These are phyloP conservation scores for Knipowitschia caucasica DNA, from an alignment of 2,797 vertebrate species.

Conservation along the genomic window DNA sequence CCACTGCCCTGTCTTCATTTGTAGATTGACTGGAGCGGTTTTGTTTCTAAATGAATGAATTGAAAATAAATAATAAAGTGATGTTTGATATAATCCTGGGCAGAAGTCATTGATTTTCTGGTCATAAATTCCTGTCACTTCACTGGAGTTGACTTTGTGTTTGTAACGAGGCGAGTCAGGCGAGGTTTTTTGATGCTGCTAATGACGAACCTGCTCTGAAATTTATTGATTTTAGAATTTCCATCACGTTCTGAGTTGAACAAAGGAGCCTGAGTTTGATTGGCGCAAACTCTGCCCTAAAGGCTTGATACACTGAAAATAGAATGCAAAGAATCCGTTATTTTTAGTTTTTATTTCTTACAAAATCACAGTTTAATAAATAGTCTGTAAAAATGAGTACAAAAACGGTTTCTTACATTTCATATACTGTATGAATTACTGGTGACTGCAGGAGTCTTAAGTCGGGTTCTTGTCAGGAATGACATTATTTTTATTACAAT, in stretches of 20 bases:
- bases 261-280: too few species aligned
- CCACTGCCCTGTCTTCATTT: slow-evolving; percentile 53
- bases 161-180: background rate
- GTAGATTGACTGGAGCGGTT: slow-evolving; percentile 52
- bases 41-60: slow-evolving; percentile 55
- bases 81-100: slow-evolving; percentile 54
- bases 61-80: slow-evolving; percentile 61
- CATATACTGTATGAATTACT: slow-evolving; percentile 72
- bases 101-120: background rate
- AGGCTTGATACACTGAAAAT: background rate
- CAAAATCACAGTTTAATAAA: slow-evolving; percentile 86
- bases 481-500: slow-evolving; percentile 69
- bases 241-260: too few species aligned
- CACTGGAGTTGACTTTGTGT: background rate
- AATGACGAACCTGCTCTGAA: background rate
- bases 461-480: slow-evolving; percentile 64
- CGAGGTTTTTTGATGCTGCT: background rate
- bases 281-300: too few species aligned
- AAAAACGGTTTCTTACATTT: slow-evolving; percentile 77
- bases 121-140: background rate
- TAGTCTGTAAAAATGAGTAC: slow-evolving; percentile 83
- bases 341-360: slow-evolving; percentile 70
- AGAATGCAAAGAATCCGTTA: slow-evolving; percentile 22
- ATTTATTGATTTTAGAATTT: background rate
- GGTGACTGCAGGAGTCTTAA: slow-evolving; percentile 69